phyloP scores from a whole-genome alignment of 2,888 invertebrate species.

The Leptinotarsa peninsularis region DNA sequence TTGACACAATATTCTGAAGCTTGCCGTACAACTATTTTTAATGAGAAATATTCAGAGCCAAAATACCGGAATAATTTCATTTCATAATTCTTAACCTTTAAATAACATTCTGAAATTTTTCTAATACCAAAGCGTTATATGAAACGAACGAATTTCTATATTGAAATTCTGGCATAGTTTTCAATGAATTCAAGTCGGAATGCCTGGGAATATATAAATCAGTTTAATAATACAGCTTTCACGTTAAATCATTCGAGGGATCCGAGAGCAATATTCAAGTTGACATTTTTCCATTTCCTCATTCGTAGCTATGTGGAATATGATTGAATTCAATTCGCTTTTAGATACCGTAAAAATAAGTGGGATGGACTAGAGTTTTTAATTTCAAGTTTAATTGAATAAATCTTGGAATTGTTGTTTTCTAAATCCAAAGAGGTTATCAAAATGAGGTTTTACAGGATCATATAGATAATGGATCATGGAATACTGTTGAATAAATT shows the following conservation, averaged over 20 bases:
- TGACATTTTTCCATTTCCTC: conserved; percentile 24
- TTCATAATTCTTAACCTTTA: background rate
- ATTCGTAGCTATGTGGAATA: background rate
- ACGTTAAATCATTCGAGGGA: conserved; percentile 1
- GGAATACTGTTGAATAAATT: too few relatives aligned
- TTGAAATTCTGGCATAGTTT: background rate
- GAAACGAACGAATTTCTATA: conserved; percentile 1
- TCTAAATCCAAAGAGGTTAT: background rate
- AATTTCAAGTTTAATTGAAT: background rate
- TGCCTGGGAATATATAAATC: conserved; percentile 7
- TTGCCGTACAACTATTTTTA: background rate
- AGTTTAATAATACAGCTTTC: conserved; percentile 21
- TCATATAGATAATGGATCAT: too few relatives aligned
- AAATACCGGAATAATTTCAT: background rate
- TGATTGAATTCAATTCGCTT: conserved; percentile 10
- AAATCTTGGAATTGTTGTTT: background rate
- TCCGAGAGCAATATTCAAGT: conserved; percentile 9
- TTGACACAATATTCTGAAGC: background rate
- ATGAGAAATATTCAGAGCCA: background rate
- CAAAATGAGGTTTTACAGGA: too few relatives aligned
- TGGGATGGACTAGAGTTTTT: background rate
- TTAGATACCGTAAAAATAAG: background rate
- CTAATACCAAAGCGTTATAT: conserved; percentile 1
- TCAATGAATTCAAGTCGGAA: background rate
- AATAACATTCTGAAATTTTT: background rate